Conservation (phyloP, 2,797 vertebrate genomes). For the Lagorchestes hirsutus region DNA sequence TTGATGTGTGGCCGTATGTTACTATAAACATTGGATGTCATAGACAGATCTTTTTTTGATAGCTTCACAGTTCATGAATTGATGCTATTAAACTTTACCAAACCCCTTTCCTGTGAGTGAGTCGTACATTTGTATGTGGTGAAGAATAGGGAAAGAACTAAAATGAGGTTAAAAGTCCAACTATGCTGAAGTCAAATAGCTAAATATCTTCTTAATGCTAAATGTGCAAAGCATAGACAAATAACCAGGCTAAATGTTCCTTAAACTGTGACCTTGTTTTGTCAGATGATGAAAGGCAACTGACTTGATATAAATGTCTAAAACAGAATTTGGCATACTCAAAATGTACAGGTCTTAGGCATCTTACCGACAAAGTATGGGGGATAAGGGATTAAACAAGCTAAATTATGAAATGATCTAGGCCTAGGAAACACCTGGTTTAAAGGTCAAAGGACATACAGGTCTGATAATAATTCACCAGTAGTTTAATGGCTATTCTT, state of each 20-base stretch:
- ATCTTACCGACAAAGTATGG: not conserved
- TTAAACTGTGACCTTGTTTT: not conserved
- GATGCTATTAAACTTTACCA: slow-evolving; percentile 46
- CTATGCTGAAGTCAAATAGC: not conserved
- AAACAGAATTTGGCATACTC: not conserved
- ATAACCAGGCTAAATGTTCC: not conserved
- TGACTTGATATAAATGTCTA: not conserved
- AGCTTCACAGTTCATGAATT: slow-evolving; percentile 43
- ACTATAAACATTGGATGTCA: slow-evolving; percentile 55
- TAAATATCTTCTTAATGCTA: not conserved
- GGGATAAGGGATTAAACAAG: not conserved
- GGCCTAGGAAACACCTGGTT: not conserved
- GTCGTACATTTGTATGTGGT: not conserved
- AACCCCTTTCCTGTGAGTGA: not conserved
- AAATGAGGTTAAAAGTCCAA: not conserved
- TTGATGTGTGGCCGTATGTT: slow-evolving; percentile 54
- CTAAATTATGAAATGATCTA: not conserved
- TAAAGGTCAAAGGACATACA: not conserved
- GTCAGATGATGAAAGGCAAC: not conserved
- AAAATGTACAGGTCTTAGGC: not conserved
- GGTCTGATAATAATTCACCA: not conserved
- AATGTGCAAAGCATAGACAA: not conserved
- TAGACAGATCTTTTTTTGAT: slow-evolving; percentile 48
- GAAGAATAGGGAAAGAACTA: not conserved
- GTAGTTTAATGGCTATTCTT: not conserved